phyloP scores from a whole-genome alignment of 2,113 vertebrate species.

The Pleuronectes platessa region DNA sequence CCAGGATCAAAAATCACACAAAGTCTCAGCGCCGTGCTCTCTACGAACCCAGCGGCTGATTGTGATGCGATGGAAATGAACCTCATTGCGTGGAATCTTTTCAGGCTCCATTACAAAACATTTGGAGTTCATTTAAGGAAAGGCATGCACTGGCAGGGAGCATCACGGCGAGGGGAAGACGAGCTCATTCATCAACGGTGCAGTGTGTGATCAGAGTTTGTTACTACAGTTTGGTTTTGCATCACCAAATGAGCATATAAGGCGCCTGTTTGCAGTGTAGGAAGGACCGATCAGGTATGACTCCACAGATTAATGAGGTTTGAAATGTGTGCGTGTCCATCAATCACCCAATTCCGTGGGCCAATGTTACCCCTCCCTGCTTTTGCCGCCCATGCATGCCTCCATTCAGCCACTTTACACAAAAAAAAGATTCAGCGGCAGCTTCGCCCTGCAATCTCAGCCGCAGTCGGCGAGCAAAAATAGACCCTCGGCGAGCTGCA shows the following conservation, averaged over 20 bases:
- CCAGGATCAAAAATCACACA: slow-evolving; percentile 2
- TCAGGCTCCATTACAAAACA: slow-evolving; percentile 23
- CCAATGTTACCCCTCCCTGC: slow-evolving; percentile 12
- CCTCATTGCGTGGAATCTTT: slow-evolving; percentile 26
- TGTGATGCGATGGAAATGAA: slow-evolving; percentile 51
- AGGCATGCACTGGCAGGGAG: slow-evolving; percentile 52
- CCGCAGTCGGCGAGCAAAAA: slow-evolving; percentile 20
- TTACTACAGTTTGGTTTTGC: slow-evolving; percentile 19
- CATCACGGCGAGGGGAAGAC: slow-evolving; percentile 6
- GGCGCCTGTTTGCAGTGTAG: slow-evolving; percentile 6
- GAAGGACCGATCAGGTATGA: slow-evolving; percentile 22
- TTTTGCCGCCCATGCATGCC: not conserved
- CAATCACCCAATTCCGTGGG: slow-evolving; percentile 30
- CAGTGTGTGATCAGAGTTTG: slow-evolving; percentile 29
- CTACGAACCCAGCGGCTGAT: slow-evolving; percentile 39
- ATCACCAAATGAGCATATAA: slow-evolving; percentile 17
- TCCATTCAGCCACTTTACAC: slow-evolving; percentile 14
- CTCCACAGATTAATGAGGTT: not conserved
- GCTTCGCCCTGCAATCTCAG: slow-evolving; percentile 10
- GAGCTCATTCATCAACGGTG: slow-evolving; percentile 27
- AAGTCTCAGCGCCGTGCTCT: slow-evolving; percentile 6
- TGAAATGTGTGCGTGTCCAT: slow-evolving; percentile 28
- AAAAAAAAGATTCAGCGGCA: slow-evolving; percentile 23
- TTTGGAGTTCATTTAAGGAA: slow-evolving; percentile 70
- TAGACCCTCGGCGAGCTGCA: slow-evolving; percentile 19